phyloP scores from a whole-genome alignment of 2,113 vertebrate genomes.

The Syrmaticus mikado region DNA sequence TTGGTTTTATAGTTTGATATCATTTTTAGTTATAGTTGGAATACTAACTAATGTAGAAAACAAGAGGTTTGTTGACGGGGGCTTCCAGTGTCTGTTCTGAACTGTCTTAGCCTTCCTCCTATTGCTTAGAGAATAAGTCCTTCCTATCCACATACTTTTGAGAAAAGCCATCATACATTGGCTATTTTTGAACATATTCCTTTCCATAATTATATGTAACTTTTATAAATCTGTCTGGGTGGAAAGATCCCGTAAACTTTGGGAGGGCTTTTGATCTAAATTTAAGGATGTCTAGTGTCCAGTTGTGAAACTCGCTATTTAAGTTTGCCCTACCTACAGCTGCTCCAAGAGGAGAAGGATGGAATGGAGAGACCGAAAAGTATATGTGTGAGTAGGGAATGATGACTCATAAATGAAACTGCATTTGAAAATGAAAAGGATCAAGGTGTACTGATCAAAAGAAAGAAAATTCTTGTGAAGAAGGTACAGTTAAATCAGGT shows the following conservation, averaged over 20 bases:
- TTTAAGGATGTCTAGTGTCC: conserved; percentile 59
- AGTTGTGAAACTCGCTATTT: conserved; percentile 66
- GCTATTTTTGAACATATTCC: conserved; percentile 50
- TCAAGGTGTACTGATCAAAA: background rate
- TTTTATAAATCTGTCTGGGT: conserved; percentile 44
- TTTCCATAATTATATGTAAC: conserved; percentile 58
- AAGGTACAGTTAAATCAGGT: background rate
- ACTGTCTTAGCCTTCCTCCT: background rate
- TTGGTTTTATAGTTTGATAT: background rate
- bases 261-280: conserved; percentile 57
- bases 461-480: background rate
- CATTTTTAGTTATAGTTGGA: background rate
- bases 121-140: background rate
- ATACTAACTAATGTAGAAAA: background rate
- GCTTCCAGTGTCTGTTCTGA: background rate
- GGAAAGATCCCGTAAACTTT: background rate
- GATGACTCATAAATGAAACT: conserved; percentile 36
- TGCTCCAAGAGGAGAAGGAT: conserved; percentile 47
- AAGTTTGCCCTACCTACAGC: conserved; percentile 41
- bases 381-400: background rate
- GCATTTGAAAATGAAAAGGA: conserved; percentile 15
- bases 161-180: background rate
- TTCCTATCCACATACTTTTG: background rate
- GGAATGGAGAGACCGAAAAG: conserved; percentile 3
- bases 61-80: background rate